A percentile compares a stretch with the other conserved stretches of the same genome.
Conservation (phyloP, 1,140 invertebrate genomes). For the Homalodisca vitripennis region DNA sequence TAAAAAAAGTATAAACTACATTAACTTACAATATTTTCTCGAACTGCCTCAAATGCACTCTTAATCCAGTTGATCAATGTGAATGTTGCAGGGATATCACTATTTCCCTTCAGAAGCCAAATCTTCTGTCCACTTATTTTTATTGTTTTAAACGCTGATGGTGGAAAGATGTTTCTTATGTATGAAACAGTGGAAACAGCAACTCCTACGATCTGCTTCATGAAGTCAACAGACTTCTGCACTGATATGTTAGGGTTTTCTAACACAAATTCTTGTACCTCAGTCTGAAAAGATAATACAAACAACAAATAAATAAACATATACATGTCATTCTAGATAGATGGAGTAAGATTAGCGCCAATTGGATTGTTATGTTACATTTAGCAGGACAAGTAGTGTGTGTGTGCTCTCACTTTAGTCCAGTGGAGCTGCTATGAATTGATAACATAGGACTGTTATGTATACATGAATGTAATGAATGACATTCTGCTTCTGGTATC, state of each 20-base stretch:
- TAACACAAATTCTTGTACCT: neutral
- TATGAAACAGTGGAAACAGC: neutral
- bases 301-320: too few species aligned
- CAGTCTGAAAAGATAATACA: too few species aligned
- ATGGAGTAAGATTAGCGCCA: too few species aligned
- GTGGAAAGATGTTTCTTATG: neutral
- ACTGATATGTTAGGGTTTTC: neutral
- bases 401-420: too few species aligned
- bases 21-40: neutral
- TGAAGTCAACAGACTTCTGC: neutral
- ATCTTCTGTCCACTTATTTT: neutral
- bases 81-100: neutral
- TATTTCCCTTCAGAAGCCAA: neutral
- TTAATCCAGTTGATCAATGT: neutral
- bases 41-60: neutral
- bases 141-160: neutral
- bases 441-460: too few species aligned
- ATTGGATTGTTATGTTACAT: too few species aligned
- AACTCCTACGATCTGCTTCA: neutral
- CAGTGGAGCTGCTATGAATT: too few species aligned
- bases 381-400: too few species aligned
- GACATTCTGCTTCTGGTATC: too few species aligned
- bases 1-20: too few species aligned
- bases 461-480: too few species aligned
- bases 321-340: too few species aligned